A percentile compares a stretch with the other conserved stretches of the same genome.
Conservation (phyloP, 2,113 vertebrate genomes). For the Ceyx melanurus region DNA sequence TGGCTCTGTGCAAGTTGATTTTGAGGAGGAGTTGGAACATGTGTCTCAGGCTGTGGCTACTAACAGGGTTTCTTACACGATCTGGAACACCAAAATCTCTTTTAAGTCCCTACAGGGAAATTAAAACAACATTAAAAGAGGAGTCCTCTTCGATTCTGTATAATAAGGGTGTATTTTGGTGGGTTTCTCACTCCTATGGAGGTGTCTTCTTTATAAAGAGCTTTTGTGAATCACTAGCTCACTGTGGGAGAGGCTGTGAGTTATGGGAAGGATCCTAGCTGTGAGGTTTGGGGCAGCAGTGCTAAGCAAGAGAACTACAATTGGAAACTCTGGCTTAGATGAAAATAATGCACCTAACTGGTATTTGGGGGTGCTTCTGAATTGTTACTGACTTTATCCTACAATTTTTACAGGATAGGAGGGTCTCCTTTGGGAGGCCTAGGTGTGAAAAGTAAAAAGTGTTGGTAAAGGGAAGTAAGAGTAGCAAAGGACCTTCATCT, state of each 20-base stretch:
- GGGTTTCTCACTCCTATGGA: neutral
- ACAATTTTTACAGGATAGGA: neutral
- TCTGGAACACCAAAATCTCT: neutral
- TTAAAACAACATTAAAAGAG: neutral
- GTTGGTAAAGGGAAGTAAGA: neutral
- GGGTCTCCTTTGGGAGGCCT: neutral
- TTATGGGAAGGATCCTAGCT: neutral
- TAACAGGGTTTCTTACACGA: accelerated
- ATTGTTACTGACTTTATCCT: neutral
- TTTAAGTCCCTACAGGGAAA: neutral
- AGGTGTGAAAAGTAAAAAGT: neutral
- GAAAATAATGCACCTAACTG: neutral
- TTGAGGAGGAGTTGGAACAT: neutral
- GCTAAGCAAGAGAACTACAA: neutral
- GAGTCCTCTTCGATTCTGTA: neutral
- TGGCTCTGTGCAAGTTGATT: neutral
- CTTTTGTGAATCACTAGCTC: neutral
- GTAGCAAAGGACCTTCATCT: neutral
- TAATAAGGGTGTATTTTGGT: neutral
- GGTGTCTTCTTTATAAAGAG: neutral
- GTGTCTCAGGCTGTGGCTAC: neutral
- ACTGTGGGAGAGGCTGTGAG: neutral
- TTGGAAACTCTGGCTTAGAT: neutral
- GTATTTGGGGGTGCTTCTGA: neutral
- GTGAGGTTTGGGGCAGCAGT: neutral